Conservation (phyloP, 2,888 invertebrate species). For the Lepidonotus clava region DNA sequence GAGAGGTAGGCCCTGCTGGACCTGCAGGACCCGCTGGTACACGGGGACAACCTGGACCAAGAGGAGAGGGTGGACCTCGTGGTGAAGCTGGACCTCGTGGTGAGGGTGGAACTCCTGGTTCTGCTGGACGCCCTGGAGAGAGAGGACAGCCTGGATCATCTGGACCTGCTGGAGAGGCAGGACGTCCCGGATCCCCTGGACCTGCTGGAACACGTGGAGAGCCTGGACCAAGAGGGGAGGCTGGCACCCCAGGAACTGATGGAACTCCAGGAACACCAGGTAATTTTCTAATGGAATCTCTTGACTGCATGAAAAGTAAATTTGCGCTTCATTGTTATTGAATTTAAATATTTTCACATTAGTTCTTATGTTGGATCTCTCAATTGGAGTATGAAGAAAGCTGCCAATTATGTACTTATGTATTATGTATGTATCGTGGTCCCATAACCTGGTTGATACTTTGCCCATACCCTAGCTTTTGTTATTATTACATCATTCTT, state of each 20-base stretch:
- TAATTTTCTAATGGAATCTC: too few species aligned
- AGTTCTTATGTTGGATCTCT: too few species aligned
- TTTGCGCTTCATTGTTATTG: background rate
- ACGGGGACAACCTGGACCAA: slow-evolving; percentile 48
- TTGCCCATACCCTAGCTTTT: too few species aligned
- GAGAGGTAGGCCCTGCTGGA: slow-evolving; percentile 61
- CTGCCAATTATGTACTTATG: too few species aligned
- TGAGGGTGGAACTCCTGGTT: background rate
- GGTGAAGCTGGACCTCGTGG: background rate
- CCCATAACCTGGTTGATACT: too few species aligned
- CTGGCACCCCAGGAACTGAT: slow-evolving; percentile 52
- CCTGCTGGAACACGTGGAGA: slow-evolving; percentile 11
- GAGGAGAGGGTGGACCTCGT: slow-evolving; percentile 40
- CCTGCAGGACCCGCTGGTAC: slow-evolving; percentile 57
- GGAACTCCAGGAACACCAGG: slow-evolving; percentile 20
- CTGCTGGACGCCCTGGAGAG: slow-evolving; percentile 57
- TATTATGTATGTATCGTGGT: too few species aligned
- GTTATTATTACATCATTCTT: too few species aligned
- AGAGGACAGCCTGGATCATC: slow-evolving; percentile 61
- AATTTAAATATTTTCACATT: too few species aligned
- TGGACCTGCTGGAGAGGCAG: slow-evolving; percentile 62
- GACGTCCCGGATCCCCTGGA: slow-evolving; percentile 18
- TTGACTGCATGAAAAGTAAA: too few species aligned
- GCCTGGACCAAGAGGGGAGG: slow-evolving; percentile 32
- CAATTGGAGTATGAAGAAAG: too few species aligned